Percentiles rank a stretch among this genome's conserved stretches.
Conservation (phyloP, 2,797 vertebrate genomes). For the Pachyuromys duprasi region DNA sequence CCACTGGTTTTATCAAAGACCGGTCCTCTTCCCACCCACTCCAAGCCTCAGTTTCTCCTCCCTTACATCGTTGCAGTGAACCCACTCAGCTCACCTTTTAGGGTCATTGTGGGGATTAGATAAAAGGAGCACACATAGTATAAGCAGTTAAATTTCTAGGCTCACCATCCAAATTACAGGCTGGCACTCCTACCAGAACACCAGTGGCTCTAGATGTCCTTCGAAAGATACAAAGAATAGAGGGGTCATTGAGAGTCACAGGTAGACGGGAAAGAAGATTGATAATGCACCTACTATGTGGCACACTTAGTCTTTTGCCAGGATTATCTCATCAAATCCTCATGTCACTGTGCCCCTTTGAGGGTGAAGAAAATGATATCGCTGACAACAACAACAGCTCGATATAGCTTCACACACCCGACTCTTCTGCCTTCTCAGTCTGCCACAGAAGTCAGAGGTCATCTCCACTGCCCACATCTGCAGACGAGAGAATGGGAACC, state of each 20-base stretch:
- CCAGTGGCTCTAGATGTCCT: background rate
- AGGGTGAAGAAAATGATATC: background rate
- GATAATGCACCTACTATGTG: background rate
- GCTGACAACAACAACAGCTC: background rate
- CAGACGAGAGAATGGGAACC: background rate
- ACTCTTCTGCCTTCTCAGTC: background rate
- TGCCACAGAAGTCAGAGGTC: constrained; percentile 36
- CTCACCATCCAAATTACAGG: background rate
- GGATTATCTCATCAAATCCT: background rate
- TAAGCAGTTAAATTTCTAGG: background rate
- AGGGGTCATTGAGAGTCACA: background rate
- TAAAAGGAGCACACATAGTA: background rate
- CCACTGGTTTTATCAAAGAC: rapidly evolving
- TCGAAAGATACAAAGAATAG: background rate
- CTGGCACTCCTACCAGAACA: background rate
- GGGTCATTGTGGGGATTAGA: background rate
- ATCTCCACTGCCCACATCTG: constrained; percentile 17
- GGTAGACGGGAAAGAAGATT: background rate
- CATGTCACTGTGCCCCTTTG: background rate
- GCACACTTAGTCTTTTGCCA: background rate
- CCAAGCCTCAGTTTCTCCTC: background rate
- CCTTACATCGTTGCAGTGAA: background rate
- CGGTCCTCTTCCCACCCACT: background rate
- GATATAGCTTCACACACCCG: background rate
- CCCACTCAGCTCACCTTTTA: background rate